These are phyloP conservation scores for Lates japonicus DNA, from an alignment of 2,797 vertebrate genomes.

Conservation along the genomic window DNA sequence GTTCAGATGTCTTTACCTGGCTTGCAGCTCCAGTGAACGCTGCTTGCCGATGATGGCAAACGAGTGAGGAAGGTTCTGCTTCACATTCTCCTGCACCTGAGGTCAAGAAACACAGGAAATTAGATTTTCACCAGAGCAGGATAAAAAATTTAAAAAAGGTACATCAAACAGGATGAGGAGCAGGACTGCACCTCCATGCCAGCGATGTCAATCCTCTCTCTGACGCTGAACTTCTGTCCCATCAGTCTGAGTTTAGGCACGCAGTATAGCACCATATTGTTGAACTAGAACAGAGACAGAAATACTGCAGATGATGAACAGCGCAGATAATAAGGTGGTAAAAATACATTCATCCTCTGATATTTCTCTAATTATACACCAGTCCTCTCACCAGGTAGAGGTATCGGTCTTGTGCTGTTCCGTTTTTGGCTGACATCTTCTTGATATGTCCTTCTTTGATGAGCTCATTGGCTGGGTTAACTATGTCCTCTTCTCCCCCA, in stretches of 20 bases:
- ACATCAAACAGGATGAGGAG: not conserved
- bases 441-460: conserved; percentile 98
- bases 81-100: conserved; percentile 93
- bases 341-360: not conserved
- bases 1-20: conserved; percentile 86
- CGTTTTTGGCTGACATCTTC: conserved; percentile 97
- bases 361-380: not conserved
- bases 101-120: conserved; percentile 41
- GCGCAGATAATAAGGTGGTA: not conserved
- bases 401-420: conserved; percentile 95
- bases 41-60: conserved; percentile 94
- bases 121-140: not conserved
- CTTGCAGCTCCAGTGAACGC: conserved; percentile 94
- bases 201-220: conserved; percentile 96
- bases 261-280: conserved; percentile 98
- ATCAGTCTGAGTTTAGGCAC: conserved; percentile 96
- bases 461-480: conserved; percentile 97
- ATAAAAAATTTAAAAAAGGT: conserved; percentile 4
- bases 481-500: conserved; percentile 97
- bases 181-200: conserved; percentile 91
- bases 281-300: conserved; percentile 87
- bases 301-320: not conserved
- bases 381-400: conserved; percentile 93
- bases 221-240: conserved; percentile 97
- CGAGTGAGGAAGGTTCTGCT: conserved; percentile 90